phyloP scores from a whole-genome alignment of 2,888 invertebrate species.

The Orthosia gracilis region DNA sequence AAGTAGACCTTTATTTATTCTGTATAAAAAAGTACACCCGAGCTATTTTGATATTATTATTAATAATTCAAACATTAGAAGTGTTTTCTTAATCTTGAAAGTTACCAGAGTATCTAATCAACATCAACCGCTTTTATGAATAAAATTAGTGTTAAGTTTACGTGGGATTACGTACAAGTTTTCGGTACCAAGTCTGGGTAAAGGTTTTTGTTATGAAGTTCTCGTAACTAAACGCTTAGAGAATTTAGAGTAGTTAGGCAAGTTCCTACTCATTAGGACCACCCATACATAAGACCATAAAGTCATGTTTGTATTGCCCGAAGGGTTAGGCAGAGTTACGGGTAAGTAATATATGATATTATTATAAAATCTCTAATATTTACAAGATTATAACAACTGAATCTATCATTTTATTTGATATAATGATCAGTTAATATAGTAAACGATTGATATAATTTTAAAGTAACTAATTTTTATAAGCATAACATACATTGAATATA shows the following conservation, averaged over 20 bases:
- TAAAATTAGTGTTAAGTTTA: neutral
- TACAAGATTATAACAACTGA: no score
- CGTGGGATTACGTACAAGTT: neutral
- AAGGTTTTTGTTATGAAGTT: neutral
- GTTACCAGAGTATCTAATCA: neutral
- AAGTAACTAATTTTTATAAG: no score
- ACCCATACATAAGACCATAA: no score
- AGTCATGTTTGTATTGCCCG: no score
- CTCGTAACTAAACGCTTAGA: neutral
- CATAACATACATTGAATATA: no score
- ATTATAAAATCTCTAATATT: no score
- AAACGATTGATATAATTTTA: no score
- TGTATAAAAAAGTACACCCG: neutral
- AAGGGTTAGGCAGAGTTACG: no score
- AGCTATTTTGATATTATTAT: neutral
- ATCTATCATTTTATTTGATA: no score
- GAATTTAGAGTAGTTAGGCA: neutral
- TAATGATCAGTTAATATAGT: no score
- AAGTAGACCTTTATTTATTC: constrained; percentile 2
- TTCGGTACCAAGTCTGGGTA: neutral
- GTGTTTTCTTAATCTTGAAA: constrained; percentile 2
- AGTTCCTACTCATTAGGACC: no score
- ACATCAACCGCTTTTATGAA: constrained; percentile 3
- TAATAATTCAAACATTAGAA: constrained; percentile 1
- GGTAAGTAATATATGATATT: no score